Conservation (phyloP, 2,888 invertebrate species). For the Formica aserva region DNA sequence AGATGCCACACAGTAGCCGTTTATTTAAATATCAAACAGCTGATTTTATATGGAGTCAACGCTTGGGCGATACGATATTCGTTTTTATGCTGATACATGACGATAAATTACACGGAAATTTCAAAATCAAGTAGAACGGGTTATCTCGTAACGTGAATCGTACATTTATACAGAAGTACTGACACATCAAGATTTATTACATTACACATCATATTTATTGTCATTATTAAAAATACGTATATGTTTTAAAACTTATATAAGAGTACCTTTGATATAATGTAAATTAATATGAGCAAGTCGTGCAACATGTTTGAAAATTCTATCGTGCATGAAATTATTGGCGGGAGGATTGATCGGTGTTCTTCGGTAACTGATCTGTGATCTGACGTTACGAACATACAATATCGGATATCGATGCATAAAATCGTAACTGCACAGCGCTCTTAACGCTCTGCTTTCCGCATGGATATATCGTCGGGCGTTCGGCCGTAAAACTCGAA, state of each 20-base stretch:
- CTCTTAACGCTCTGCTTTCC: slow-evolving; percentile 43
- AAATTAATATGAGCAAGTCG: not conserved
- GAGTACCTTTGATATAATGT: not conserved
- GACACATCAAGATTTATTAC: not conserved
- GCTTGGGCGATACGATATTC: not conserved
- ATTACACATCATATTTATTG: too few relatives aligned
- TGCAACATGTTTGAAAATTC: slow-evolving; percentile 35
- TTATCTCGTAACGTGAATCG: not conserved
- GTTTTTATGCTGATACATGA: not conserved
- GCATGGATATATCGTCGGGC: slow-evolving; percentile 39
- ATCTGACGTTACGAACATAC: slow-evolving; percentile 25
- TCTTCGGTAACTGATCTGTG: slow-evolving; percentile 46
- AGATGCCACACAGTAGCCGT: not conserved
- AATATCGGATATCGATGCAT: slow-evolving; percentile 51
- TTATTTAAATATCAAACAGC: not conserved
- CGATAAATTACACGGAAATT: too few relatives aligned
- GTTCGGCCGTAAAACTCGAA: slow-evolving; percentile 55
- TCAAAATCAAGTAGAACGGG: not conserved
- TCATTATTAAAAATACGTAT: not conserved
- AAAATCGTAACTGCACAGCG: slow-evolving; percentile 38
- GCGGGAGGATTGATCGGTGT: slow-evolving; percentile 37
- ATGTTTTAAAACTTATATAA: not conserved
- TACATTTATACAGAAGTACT: not conserved
- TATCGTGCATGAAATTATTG: slow-evolving; percentile 22
- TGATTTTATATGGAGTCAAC: not conserved